Percentiles rank a stretch among this genome's conserved stretches.
phyloP scores from a whole-genome alignment of 2,113 vertebrate species.

The Athene cunicularia region DNA sequence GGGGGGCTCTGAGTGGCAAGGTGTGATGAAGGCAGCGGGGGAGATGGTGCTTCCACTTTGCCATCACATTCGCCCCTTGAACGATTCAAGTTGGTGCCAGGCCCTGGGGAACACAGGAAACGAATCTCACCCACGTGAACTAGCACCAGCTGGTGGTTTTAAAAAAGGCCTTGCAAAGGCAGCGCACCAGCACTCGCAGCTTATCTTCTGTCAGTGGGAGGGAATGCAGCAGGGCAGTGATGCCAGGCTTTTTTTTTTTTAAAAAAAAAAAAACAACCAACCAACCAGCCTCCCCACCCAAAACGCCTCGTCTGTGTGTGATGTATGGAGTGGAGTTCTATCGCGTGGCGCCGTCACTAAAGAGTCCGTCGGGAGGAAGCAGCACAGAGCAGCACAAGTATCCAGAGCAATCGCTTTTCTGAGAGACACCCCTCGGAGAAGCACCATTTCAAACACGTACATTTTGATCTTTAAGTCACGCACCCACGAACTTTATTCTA shows the following conservation, averaged over 20 bases:
- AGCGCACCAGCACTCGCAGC: slow-evolving; percentile 35
- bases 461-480: not conserved
- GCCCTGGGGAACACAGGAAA: slow-evolving; percentile 94
- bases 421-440: not conserved
- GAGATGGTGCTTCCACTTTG: slow-evolving; percentile 81
- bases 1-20: slow-evolving; percentile 61
- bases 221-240: not conserved
- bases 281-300: not conserved
- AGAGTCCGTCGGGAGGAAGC: not conserved
- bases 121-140: slow-evolving; percentile 88
- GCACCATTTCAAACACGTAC: not conserved
- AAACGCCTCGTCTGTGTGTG: not conserved
- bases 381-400: not conserved
- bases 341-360: not conserved
- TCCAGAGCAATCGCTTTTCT: not conserved
- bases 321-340: not conserved
- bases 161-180: slow-evolving; percentile 70
- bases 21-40: slow-evolving; percentile 63
- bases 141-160: slow-evolving; percentile 80
- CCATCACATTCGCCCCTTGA: slow-evolving; percentile 81
- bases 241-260: not conserved
- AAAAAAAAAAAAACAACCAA: not conserved
- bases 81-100: slow-evolving; percentile 78
- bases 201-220: slow-evolving; percentile 5
- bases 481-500: not conserved